A percentile compares a stretch with the other conserved stretches of the same genome.
Evolutionary conservation across 2,797 vertebrate genomes (phyloP).

Genomic region (Cyclopterus lumpus): DNA sequence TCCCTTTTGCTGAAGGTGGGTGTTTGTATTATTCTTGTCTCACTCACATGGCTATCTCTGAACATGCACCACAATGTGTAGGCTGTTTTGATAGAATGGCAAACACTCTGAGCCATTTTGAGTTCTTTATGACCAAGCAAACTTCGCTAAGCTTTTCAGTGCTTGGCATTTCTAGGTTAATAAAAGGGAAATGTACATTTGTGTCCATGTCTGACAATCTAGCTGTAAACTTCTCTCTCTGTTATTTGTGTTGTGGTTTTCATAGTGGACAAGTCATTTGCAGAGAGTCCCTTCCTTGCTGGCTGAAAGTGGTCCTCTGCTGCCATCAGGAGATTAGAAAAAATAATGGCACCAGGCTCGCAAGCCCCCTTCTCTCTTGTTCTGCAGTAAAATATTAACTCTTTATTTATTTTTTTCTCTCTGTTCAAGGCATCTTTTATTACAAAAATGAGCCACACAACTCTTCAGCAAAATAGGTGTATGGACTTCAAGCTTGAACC

Average conservation of each 20-base stretch:
- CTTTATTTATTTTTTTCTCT: slow-evolving; percentile 83
- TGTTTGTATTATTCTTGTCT: slow-evolving; percentile 70
- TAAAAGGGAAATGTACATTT: slow-evolving; percentile 78
- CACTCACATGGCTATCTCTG: slow-evolving; percentile 35
- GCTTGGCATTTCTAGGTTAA: slow-evolving; percentile 67
- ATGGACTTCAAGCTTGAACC: slow-evolving; percentile 9
- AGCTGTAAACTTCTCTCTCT: slow-evolving; percentile 97
- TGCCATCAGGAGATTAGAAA: slow-evolving; percentile 98
- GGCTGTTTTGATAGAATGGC: slow-evolving; percentile 50
- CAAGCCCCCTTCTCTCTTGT: slow-evolving; percentile 91
- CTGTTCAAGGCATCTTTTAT: slow-evolving; percentile 88
- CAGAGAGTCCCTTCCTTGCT: slow-evolving; percentile 98
- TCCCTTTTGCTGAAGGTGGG: slow-evolving; percentile 99
- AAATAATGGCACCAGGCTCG: slow-evolving; percentile 95
- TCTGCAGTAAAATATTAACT: slow-evolving; percentile 94
- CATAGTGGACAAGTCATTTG: slow-evolving; percentile 99
- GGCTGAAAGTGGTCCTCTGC: slow-evolving; percentile 98
- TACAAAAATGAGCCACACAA: slow-evolving; percentile 38
- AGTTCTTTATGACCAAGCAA: slow-evolving; percentile 51
- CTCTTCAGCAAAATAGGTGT: slow-evolving; percentile 39
- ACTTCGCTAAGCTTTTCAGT: slow-evolving; percentile 60
- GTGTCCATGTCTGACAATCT: slow-evolving; percentile 80
- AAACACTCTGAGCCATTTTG: slow-evolving; percentile 58
- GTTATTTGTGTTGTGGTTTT: slow-evolving; percentile 99
- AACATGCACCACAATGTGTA: slow-evolving; percentile 51